phyloP scores from a whole-genome alignment of 1,140 invertebrate species.

The Bombus turneri region DNA sequence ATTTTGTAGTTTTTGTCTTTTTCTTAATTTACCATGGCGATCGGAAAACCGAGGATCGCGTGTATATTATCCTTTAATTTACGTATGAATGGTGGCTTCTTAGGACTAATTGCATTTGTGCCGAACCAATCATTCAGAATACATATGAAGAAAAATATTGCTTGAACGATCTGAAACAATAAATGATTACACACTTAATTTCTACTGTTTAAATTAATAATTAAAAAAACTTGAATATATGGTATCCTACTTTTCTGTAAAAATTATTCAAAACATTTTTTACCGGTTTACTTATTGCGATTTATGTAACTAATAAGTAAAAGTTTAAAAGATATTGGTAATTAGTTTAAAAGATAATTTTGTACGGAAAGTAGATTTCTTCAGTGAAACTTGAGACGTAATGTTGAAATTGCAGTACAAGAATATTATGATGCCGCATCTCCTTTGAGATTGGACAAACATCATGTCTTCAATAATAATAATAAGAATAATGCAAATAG shows the following conservation, averaged over 20 bases:
- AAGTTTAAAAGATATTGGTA: not conserved
- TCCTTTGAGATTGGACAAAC: not conserved
- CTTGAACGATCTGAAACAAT: conserved; percentile 88
- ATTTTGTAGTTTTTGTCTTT: no score
- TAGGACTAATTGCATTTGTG: conserved; percentile 86
- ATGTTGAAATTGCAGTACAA: not conserved
- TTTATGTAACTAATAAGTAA: not conserved
- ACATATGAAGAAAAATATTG: conserved; percentile 88
- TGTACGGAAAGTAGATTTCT: not conserved
- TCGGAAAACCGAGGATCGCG: conserved; percentile 89
- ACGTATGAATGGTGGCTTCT: conserved; percentile 86
- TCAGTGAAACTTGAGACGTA: not conserved
- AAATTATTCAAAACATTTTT: not conserved
- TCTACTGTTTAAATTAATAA: not conserved
- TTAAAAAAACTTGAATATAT: not conserved
- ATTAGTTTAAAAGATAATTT: not conserved
- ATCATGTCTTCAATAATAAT: not conserved
- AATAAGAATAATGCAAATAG: not conserved
- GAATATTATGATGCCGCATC: no score
- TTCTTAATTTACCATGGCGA: conserved; percentile 84
- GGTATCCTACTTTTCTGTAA: not conserved
- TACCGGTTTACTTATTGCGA: not conserved
- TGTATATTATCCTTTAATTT: conserved; percentile 89
- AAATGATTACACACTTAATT: not conserved
- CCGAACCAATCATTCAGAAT: conserved; percentile 89